These are phyloP conservation scores for Alaudala cheleensis DNA, from an alignment of 2,113 vertebrate species.

Conservation along the genomic window DNA sequence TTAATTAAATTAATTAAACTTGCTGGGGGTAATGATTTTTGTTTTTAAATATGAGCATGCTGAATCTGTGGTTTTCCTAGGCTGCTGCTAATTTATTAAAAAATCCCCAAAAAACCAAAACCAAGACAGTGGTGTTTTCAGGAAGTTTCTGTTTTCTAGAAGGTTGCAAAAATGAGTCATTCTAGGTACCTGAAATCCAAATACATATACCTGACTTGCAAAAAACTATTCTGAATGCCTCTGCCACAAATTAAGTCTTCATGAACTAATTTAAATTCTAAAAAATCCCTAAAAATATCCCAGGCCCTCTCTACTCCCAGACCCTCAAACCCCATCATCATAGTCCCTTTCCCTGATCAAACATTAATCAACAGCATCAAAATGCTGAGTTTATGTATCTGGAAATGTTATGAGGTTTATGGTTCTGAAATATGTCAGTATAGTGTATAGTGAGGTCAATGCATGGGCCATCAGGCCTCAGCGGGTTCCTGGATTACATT, in stretches of 20 bases:
- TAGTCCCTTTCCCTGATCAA: background rate
- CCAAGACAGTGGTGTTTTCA: background rate
- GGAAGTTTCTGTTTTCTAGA: background rate
- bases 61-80: slow-evolving; percentile 4
- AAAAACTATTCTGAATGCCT: background rate
- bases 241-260: background rate
- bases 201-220: background rate
- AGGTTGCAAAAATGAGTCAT: background rate
- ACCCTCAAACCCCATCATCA: background rate
- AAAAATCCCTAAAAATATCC: fast-evolving
- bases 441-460: background rate
- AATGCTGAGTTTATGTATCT: background rate
- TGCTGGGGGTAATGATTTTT: slow-evolving; percentile 36
- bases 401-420: background rate
- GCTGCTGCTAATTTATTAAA: background rate
- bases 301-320: background rate
- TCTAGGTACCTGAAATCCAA: background rate
- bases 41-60: background rate
- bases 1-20: slow-evolving; percentile 59
- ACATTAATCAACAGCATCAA: background rate
- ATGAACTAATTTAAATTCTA: background rate
- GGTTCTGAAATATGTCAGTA: background rate
- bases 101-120: too few species aligned
- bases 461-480: background rate
- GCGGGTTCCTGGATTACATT: background rate